Evolutionary conservation across 2,888 invertebrate species (phyloP).

Genomic region (Coremacera marginata): DNA sequence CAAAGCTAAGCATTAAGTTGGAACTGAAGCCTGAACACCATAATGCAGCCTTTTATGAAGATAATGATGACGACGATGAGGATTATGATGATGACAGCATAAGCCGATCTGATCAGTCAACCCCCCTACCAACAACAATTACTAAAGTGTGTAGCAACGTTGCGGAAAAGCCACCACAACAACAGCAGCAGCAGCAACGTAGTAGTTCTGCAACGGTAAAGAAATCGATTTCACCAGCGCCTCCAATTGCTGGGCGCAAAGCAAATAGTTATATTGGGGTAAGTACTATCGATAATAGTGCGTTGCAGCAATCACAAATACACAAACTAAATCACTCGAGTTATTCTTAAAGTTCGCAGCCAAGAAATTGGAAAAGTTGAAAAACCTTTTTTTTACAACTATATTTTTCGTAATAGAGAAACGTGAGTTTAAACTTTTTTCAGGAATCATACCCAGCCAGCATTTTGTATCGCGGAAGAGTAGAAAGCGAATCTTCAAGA

Average conservation of each 20-base stretch:
- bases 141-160: background rate
- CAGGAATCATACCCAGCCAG: too few relatives aligned
- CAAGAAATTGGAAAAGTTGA: too few relatives aligned
- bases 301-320: slow-evolving; percentile 12
- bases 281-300: slow-evolving; percentile 57
- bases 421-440: too few relatives aligned
- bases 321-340: too few relatives aligned
- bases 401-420: too few relatives aligned
- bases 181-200: slow-evolving; percentile 36
- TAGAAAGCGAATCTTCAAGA: too few relatives aligned
- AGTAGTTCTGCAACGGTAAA: slow-evolving; percentile 53
- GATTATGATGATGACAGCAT: slow-evolving; percentile 61
- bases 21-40: slow-evolving; percentile 67
- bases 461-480: too few relatives aligned
- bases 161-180: slow-evolving; percentile 18
- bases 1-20: slow-evolving; percentile 65
- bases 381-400: too few relatives aligned
- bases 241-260: slow-evolving; percentile 73
- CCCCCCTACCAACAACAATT: slow-evolving; percentile 45
- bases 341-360: too few relatives aligned
- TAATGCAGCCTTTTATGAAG: slow-evolving; percentile 63
- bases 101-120: slow-evolving; percentile 60
- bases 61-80: slow-evolving; percentile 58
- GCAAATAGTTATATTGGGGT: slow-evolving; percentile 76
- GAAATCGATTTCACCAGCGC: slow-evolving; percentile 69